Evolutionary conservation across 2,113 vertebrate species (phyloP), one percentile per base, ranked within the genome.

Genomic region (Eublepharis macularius): DNA sequence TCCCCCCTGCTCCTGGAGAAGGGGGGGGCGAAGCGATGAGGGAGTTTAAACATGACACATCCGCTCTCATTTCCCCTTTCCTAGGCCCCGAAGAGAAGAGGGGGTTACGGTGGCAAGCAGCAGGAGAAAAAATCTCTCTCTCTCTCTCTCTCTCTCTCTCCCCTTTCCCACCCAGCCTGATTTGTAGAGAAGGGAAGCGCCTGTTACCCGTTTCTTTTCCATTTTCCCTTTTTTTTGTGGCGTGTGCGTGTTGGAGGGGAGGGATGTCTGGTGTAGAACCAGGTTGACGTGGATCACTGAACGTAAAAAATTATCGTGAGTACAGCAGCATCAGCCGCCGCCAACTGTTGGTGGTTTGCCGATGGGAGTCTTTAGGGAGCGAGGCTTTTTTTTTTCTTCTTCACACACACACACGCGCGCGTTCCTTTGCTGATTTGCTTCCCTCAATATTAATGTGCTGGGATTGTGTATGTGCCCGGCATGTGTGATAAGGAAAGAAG

Each of bases 31-130:
- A 43, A 70, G 84, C 34, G 47, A 32, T 2, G 0, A n/a, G 68
- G 3, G 47, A 13, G 76, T 76, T 79, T 75, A 32, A 78, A 1
- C 51, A 73, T 85, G 76, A 85, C 84, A 85, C 76, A 85, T 85
- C 84, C 84, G 84, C 84, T 85, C 84, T 63, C 26, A 85, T 80
- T 80, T 73, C 84, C 84, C 84, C 84, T 73, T 85, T 49, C 29
- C 41, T 63, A 85, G 84, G 84, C 84, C 84, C 76, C 84, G 68
- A 13, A 72, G 66, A 72, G 68, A 36, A 77, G 72, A 77, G 24
- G 51, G 80, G 80, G 41, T 43, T n/a, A 4, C 47, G 29, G 73
- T 32, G 78, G 78, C 11, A 4, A 78, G 79, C 21, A 54, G 17
- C 45, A 13, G n/a, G 32, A 19, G 43, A 4, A 8, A 78, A 72